Conservation (phyloP, 2,113 vertebrate species). For the Ceyx cyanopectus region DNA sequence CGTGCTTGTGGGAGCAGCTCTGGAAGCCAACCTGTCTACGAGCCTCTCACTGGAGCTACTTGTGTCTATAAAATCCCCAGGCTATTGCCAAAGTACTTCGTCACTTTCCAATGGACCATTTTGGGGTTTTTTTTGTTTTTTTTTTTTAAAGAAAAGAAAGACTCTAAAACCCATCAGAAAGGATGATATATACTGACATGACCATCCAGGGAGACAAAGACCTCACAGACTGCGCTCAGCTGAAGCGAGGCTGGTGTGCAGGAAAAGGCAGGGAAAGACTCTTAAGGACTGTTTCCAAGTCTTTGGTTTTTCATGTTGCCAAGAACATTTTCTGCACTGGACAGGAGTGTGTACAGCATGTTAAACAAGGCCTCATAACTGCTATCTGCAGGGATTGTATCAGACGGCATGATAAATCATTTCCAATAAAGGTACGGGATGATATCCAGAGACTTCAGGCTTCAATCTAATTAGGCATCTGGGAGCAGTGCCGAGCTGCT, state of each 20-base stretch:
- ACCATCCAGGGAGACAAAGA: not conserved
- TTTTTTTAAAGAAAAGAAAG: not conserved
- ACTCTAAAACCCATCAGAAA: not conserved
- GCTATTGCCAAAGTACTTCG: not conserved
- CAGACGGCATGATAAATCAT: constrained; percentile 62
- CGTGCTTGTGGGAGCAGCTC: not conserved
- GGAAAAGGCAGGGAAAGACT: not conserved
- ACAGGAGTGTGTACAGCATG: not conserved
- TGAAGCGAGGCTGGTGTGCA: not conserved
- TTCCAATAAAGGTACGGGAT: constrained; percentile 46
- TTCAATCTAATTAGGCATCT: constrained; percentile 42
- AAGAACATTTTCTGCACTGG: constrained; percentile 18
- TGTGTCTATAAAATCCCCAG: too few species aligned
- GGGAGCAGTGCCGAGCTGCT: not conserved
- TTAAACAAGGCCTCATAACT: not conserved
- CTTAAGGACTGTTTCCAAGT: not conserved
- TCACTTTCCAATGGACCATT: not conserved
- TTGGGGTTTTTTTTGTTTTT: not conserved
- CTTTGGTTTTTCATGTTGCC: not conserved
- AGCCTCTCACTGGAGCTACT: not conserved
- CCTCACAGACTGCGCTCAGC: not conserved
- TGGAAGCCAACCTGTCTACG: not conserved
- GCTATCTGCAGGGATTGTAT: constrained; percentile 18
- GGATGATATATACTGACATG: not conserved
- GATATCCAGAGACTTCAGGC: constrained; percentile 51